Evolutionary conservation across 1,140 invertebrate species (phyloP).

Genomic region (Hyles vespertilio): DNA sequence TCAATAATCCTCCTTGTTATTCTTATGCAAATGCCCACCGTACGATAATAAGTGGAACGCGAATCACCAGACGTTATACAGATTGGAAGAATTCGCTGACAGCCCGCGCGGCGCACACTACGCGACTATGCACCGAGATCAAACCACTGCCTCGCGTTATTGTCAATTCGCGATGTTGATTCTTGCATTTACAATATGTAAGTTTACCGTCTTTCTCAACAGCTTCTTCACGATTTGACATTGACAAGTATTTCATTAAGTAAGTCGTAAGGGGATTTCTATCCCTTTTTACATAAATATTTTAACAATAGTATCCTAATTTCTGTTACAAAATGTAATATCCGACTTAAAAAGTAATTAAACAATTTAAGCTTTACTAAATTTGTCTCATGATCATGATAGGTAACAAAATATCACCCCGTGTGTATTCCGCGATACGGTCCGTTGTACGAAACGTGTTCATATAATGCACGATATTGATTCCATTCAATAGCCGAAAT

Average conservation of each 20-base stretch:
- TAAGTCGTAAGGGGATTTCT: no score
- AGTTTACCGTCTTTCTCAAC: no score
- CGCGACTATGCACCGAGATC: conserved; percentile 1
- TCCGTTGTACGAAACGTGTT: not conserved
- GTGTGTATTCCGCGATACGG: not conserved
- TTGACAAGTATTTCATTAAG: no score
- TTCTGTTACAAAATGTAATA: no score
- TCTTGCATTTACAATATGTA: no score
- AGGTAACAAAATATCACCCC: not conserved
- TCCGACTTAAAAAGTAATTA: no score
- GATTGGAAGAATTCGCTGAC: conserved; percentile 63
- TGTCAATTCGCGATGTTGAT: no score
- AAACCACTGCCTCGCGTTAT: not conserved
- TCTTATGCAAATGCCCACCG: conserved; percentile 70
- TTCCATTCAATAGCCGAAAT: conserved; percentile 3
- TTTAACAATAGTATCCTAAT: no score
- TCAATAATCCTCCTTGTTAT: conserved; percentile 74
- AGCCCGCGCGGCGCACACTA: conserved; percentile 26
- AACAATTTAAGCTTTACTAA: no score
- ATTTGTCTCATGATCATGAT: no score
- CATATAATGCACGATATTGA: conserved; percentile 1
- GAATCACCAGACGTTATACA: conserved; percentile 67
- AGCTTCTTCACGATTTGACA: no score
- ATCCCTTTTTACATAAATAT: no score
- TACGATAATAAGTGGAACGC: conserved; percentile 71